These are phyloP conservation scores for Eremobia ochroleuca DNA, from an alignment of 2,888 invertebrate genomes.

Conservation along the genomic window DNA sequence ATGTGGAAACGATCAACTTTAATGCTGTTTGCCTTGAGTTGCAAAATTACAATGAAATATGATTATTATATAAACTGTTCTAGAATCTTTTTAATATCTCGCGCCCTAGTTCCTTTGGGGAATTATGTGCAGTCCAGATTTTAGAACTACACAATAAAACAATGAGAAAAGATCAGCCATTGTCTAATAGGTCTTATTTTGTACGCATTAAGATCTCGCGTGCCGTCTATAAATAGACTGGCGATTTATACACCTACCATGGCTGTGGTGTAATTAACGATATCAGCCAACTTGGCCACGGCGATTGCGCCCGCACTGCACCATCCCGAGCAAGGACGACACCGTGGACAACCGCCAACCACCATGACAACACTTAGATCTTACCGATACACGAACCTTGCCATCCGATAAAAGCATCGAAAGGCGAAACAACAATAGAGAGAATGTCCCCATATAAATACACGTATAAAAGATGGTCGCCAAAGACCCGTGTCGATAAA, in stretches of 20 bases:
- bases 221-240: constrained; percentile 56
- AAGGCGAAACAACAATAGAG: constrained; percentile 5
- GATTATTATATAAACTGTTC: constrained; percentile 37
- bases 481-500: constrained; percentile 37
- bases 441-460: constrained; percentile 4
- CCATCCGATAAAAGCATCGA: background rate
- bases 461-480: constrained; percentile 15
- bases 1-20: constrained; percentile 35
- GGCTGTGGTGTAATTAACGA: constrained; percentile 56
- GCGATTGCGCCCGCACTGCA: constrained; percentile 76
- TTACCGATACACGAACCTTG: constrained; percentile 16
- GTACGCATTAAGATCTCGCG: constrained; percentile 34
- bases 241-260: constrained; percentile 44
- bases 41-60: constrained; percentile 37
- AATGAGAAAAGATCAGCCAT: constrained; percentile 13
- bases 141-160: constrained; percentile 4
- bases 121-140: constrained; percentile 18
- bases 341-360: constrained; percentile 72
- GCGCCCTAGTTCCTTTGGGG: constrained; percentile 35
- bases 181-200: constrained; percentile 40
- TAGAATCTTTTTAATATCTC: constrained; percentile 26
- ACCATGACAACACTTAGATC: constrained; percentile 53
- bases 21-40: constrained; percentile 37
- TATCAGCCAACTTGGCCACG: constrained; percentile 70
- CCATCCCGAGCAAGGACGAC: constrained; percentile 71